These are phyloP conservation scores for Dryoscopus gambensis DNA, from an alignment of 2,113 vertebrate species.

Conservation along the genomic window DNA sequence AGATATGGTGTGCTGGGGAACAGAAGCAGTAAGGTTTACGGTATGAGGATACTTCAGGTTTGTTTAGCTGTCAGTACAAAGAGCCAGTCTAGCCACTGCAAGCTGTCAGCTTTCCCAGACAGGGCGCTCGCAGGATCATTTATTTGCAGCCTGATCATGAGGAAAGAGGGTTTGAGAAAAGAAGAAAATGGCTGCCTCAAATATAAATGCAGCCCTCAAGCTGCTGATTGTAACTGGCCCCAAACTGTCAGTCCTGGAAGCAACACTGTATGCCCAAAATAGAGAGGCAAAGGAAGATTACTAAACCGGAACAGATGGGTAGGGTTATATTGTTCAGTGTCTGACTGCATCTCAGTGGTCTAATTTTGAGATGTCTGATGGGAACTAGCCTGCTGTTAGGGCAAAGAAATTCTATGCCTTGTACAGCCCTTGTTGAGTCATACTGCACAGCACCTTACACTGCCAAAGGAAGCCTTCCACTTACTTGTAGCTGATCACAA, in stretches of 20 bases:
- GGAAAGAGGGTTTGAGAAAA: background rate
- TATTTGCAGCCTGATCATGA: background rate
- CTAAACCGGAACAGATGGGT: background rate
- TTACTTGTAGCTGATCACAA: background rate
- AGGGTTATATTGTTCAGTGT: background rate
- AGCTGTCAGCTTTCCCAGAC: background rate
- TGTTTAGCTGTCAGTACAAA: background rate
- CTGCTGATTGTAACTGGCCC: background rate
- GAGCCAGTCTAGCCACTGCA: background rate
- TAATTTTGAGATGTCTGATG: background rate
- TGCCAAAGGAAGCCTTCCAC: background rate
- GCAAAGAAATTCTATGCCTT: background rate
- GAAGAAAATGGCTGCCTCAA: background rate
- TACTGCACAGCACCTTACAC: background rate
- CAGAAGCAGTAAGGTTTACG: background rate
- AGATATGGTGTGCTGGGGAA: background rate
- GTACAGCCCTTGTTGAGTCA: background rate
- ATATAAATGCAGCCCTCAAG: background rate
- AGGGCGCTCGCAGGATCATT: background rate
- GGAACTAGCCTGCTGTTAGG: background rate
- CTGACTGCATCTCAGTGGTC: background rate
- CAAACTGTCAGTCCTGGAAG: constrained; percentile 23
- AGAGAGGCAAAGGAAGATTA: background rate
- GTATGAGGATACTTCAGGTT: background rate
- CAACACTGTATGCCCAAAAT: background rate